Percentiles rank a stretch among this genome's conserved stretches.
Conservation (phyloP, 2,888 invertebrate genomes). For the Smittia sp. region DNA sequence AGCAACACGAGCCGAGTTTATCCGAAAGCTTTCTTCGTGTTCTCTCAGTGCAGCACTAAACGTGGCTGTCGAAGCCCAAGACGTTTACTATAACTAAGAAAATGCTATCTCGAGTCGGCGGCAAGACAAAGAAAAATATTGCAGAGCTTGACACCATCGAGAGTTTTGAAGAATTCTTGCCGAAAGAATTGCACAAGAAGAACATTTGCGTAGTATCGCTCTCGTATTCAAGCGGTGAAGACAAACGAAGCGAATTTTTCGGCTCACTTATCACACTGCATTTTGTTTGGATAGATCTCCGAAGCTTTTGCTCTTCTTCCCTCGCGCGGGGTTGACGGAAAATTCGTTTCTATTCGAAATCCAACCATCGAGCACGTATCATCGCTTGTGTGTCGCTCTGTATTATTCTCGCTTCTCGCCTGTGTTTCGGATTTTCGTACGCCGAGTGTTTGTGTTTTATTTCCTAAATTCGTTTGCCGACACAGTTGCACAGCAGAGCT, state of each 20-base stretch:
- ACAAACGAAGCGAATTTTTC: not conserved
- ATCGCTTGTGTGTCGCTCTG: conserved; percentile 29
- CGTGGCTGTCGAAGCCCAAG: not conserved
- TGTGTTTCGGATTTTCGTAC: conserved; percentile 35
- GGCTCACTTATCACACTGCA: conserved; percentile 19
- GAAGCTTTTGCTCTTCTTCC: not conserved
- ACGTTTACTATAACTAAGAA: not conserved
- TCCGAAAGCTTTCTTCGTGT: conserved; percentile 33
- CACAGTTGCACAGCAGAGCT: conserved; percentile 38
- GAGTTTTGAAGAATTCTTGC: not conserved
- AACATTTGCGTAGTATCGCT: conserved; percentile 3
- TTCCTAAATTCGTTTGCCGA: conserved; percentile 40
- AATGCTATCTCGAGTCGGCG: not conserved
- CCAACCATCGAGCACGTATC: conserved; percentile 19
- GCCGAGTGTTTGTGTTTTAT: conserved; percentile 29
- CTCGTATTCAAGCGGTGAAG: not conserved
- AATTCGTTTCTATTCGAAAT: conserved; percentile 36
- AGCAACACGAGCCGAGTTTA: conserved; percentile 33
- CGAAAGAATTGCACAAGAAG: not conserved
- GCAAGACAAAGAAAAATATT: not conserved
- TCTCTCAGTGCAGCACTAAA: not conserved
- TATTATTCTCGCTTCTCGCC: not conserved
- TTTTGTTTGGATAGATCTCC: conserved; percentile 28
- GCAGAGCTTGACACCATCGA: not conserved
- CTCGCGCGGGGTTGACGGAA: not conserved